These are phyloP conservation scores for Strigamia crassipes DNA, from an alignment of 2,888 invertebrate genomes.

Conservation along the genomic window DNA sequence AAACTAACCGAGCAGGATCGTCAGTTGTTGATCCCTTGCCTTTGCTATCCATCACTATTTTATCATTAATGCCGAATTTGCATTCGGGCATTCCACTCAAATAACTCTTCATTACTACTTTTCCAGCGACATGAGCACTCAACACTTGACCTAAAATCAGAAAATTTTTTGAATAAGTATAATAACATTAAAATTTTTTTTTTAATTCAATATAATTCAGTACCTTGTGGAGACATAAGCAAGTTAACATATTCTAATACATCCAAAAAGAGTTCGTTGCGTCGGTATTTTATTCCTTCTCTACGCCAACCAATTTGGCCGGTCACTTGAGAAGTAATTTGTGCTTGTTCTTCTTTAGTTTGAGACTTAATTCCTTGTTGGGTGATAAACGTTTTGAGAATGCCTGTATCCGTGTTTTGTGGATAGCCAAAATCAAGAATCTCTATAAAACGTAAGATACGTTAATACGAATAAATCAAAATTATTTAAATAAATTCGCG, in stretches of 20 bases:
- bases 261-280: conserved; percentile 97
- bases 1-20: conserved; percentile 45
- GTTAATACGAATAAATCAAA: background rate
- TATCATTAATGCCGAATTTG: conserved; percentile 99
- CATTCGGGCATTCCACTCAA: conserved; percentile 99
- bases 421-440: conserved; percentile 99
- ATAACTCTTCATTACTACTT: conserved; percentile 99
- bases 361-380: conserved; percentile 99
- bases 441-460: conserved; percentile 66
- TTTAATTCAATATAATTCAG: background rate
- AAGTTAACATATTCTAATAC: conserved; percentile 98
- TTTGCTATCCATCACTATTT: conserved; percentile 90
- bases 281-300: conserved; percentile 97
- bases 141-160: conserved; percentile 81
- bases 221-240: conserved; percentile 98
- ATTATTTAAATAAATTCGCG: background rate
- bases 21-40: conserved; percentile 50
- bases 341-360: conserved; percentile 98
- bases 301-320: conserved; percentile 99
- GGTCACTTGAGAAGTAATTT: conserved; percentile 97
- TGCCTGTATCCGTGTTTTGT: conserved; percentile 99
- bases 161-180: background rate
- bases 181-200: background rate
- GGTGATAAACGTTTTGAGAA: conserved; percentile 98
- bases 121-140: conserved; percentile 98